phyloP scores from a whole-genome alignment of 2,797 vertebrate genomes.

The Amblyopsis hoosieri region DNA sequence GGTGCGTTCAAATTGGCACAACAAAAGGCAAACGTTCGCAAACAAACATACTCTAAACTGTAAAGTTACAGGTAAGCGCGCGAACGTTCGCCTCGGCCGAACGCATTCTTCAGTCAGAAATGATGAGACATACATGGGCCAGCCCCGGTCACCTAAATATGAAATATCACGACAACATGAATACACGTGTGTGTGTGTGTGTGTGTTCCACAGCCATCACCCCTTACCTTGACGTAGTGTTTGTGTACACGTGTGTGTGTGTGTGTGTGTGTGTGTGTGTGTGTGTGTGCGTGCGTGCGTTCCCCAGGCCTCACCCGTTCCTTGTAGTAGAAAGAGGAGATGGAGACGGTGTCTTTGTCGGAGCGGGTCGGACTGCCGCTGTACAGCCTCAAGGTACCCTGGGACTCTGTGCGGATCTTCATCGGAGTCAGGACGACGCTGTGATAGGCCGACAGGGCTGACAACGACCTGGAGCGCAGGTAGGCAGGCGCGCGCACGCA shows the following conservation, averaged over 20 bases:
- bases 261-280: background rate
- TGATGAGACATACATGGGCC: no score
- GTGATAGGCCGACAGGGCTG: conserved; percentile 93
- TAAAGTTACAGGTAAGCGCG: no score
- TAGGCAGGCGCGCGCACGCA: background rate
- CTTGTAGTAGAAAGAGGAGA: conserved; percentile 98
- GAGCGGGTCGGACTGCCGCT: conserved; percentile 93
- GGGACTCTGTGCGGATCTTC: conserved; percentile 96
- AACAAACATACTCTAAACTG: no score
- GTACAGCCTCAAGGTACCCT: conserved; percentile 89
- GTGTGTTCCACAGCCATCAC: no score
- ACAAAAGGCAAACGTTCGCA: no score
- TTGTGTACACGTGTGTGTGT: no score
- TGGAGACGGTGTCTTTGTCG: conserved; percentile 96
- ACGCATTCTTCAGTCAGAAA: no score
- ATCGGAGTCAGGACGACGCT: conserved; percentile 93
- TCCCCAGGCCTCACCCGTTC: conserved; percentile 84
- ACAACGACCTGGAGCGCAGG: conserved; percentile 84
- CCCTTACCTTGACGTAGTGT: no score
- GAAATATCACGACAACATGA: background rate
- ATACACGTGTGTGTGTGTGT: background rate
- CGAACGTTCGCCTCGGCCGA: no score
- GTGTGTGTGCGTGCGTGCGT: background rate
- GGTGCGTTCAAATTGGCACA: no score
- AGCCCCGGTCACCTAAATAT: no score